Conservation (phyloP, 2,113 vertebrate genomes). For the Ariopsis seemanni region DNA sequence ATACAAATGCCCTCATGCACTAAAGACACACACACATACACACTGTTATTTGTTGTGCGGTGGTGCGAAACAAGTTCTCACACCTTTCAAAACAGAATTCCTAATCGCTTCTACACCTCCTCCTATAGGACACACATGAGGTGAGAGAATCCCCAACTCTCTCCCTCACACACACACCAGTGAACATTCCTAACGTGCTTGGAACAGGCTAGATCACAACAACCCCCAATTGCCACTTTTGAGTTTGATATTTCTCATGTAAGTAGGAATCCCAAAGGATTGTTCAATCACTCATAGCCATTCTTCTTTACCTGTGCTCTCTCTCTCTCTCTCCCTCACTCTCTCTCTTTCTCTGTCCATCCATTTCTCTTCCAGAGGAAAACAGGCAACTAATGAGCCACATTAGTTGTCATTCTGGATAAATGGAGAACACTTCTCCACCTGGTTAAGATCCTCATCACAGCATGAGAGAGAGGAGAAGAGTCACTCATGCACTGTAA, state of each 20-base stretch:
- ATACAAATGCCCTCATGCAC: not conserved
- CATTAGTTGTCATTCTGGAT: slow-evolving; percentile 58
- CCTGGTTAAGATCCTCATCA: slow-evolving; percentile 60
- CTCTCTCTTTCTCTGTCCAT: not conserved
- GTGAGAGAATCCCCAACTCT: slow-evolving; percentile 34
- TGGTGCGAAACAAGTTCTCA: slow-evolving; percentile 69
- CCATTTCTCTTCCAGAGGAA: slow-evolving; percentile 29
- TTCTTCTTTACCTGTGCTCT: slow-evolving; percentile 18
- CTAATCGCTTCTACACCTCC: slow-evolving; percentile 24
- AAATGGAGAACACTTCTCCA: slow-evolving; percentile 51
- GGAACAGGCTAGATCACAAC: not conserved
- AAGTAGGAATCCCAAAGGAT: slow-evolving; percentile 3
- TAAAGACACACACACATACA: slow-evolving; percentile 44
- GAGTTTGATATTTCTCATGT: not conserved
- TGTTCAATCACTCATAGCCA: not conserved
- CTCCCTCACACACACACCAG: slow-evolving; percentile 36
- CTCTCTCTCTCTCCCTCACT: slow-evolving; percentile 1
- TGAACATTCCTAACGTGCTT: not conserved
- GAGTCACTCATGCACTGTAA: not conserved
- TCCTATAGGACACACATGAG: slow-evolving; percentile 24
- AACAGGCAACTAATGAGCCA: slow-evolving; percentile 60
- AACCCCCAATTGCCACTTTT: not conserved
- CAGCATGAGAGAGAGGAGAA: slow-evolving; percentile 9
- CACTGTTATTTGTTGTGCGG: slow-evolving; percentile 62
- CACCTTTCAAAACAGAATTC: slow-evolving; percentile 51